Percentiles rank a stretch among this genome's conserved stretches.
Conservation (phyloP, 1,140 invertebrate species). For the Lanistes nyassanus region DNA sequence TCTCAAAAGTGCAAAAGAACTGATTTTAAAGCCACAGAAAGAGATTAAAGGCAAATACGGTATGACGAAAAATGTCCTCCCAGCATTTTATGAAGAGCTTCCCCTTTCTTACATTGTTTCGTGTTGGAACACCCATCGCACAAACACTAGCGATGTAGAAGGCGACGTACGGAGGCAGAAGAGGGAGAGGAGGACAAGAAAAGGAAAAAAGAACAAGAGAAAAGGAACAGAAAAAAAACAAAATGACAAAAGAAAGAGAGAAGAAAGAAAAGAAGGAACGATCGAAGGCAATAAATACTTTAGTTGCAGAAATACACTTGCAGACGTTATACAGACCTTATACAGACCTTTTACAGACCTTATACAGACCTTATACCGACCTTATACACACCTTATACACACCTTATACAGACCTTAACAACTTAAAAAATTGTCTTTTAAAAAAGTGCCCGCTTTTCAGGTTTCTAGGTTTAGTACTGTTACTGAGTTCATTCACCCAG, state of each 20-base stretch:
- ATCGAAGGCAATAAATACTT: background rate
- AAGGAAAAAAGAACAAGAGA: background rate
- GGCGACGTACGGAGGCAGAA: background rate
- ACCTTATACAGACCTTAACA: too few relatives aligned
- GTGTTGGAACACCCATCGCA: too few relatives aligned
- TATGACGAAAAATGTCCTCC: too few relatives aligned
- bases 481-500: too few relatives aligned
- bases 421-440: too few relatives aligned
- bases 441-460: too few relatives aligned
- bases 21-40: background rate
- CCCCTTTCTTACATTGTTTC: too few relatives aligned
- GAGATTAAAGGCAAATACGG: background rate
- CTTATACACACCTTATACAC: background rate
- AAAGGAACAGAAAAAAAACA: background rate
- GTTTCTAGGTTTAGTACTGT: too few relatives aligned
- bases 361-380: background rate
- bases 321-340: background rate
- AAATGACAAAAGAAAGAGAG: background rate
- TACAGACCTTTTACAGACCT: background rate
- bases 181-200: background rate
- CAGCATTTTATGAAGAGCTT: too few relatives aligned
- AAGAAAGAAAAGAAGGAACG: conserved; percentile 1
- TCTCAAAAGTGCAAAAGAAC: background rate
- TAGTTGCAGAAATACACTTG: background rate
- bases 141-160: too few relatives aligned